Evolutionary conservation across 2,113 vertebrate species (phyloP).

Genomic region (Numenius arquata): DNA sequence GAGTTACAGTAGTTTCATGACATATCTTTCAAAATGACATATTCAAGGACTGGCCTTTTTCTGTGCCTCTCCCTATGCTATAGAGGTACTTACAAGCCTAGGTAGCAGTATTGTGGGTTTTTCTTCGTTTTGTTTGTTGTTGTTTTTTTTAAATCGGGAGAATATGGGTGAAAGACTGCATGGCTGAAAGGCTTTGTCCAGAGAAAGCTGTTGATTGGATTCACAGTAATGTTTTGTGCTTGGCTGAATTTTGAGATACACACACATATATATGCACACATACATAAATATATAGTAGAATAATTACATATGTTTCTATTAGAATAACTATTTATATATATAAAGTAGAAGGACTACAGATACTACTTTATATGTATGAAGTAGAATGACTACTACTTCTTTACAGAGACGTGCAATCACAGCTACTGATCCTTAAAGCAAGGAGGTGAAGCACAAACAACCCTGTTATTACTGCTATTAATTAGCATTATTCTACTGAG

Average conservation of each 20-base stretch:
- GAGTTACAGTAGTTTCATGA: neutral
- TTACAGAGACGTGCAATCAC: neutral
- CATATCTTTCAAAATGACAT: neutral
- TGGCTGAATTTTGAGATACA: neutral
- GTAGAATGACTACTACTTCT: neutral
- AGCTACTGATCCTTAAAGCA: neutral
- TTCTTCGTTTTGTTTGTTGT: neutral
- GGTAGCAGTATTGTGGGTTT: accelerated
- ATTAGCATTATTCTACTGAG: neutral
- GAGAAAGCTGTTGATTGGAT: neutral
- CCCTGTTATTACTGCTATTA: neutral
- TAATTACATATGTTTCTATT: neutral
- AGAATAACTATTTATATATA: no score
- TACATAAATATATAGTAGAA: neutral
- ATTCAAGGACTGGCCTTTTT: neutral
- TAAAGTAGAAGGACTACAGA: neutral
- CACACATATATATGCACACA: neutral
- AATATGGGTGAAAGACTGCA: neutral
- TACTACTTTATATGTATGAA: neutral
- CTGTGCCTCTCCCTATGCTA: neutral
- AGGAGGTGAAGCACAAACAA: neutral
- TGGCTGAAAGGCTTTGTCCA: neutral
- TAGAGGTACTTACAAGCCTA: neutral
- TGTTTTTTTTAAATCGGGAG: neutral
- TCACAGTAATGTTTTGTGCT: neutral